A percentile compares a stretch with the other conserved stretches of the same genome.
phyloP scores from a whole-genome alignment of 2,113 vertebrate genomes.

The Vulpes ferrilata region DNA sequence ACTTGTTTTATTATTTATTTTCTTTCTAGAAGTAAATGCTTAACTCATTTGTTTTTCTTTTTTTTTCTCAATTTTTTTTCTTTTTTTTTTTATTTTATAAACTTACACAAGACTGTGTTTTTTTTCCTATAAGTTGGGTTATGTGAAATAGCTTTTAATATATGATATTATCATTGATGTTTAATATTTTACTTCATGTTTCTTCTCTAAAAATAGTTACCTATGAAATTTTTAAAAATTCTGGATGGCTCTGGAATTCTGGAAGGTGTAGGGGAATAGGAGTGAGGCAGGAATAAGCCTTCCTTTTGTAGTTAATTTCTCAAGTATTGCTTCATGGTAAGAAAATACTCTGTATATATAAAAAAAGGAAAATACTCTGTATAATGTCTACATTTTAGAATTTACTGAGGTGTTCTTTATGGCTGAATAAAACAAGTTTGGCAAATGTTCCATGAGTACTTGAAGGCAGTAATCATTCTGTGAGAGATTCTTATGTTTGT shows the following conservation, averaged over 20 bases:
- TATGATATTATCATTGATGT: not conserved
- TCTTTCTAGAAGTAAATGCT: not conserved
- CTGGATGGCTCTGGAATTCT: not conserved
- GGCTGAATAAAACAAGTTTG: not conserved
- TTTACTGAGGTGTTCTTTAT: not conserved
- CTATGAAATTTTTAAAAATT: not conserved
- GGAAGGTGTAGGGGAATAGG: not conserved
- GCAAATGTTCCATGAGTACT: not conserved
- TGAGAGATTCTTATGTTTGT: not conserved
- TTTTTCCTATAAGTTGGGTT: not conserved
- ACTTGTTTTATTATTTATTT: not conserved
- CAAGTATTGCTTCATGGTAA: not conserved
- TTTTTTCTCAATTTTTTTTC: not conserved
- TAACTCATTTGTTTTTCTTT: constrained; percentile 1
- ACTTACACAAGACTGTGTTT: not conserved
- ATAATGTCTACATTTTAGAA: not conserved
- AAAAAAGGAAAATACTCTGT: not conserved
- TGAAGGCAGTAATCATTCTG: not conserved
- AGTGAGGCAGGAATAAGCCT: not conserved
- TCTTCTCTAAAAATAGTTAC: constrained; percentile 27
- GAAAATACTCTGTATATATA: not conserved
- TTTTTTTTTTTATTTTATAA: not conserved
- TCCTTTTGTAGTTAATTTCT: constrained; percentile 10
- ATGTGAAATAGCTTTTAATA: not conserved
- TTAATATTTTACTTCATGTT: not conserved